Evolutionary conservation across 2,113 vertebrate genomes (phyloP).

Genomic region (Apteryx owenii): DNA sequence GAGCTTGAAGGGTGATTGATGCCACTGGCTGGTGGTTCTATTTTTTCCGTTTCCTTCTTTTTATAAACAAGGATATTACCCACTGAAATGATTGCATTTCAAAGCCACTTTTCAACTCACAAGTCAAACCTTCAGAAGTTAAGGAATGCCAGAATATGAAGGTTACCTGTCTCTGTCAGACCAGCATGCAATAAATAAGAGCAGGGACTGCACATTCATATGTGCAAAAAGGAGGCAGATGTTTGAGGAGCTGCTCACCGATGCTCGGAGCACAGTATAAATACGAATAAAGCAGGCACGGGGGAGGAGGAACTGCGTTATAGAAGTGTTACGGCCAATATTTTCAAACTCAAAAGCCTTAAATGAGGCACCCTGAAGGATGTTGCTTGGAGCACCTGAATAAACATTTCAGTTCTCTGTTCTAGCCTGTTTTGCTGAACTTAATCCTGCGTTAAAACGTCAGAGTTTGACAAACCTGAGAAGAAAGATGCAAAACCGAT

Average conservation of each 20-base stretch:
- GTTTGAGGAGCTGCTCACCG: background rate
- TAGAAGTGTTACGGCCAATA: background rate
- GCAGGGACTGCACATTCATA: background rate
- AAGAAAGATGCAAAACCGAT: background rate
- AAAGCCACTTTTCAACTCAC: background rate
- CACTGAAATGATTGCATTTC: background rate
- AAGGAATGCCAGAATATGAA: background rate
- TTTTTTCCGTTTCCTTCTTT: background rate
- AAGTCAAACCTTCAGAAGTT: background rate
- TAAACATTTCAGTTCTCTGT: background rate
- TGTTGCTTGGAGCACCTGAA: background rate
- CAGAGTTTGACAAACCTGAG: background rate
- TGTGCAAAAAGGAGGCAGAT: background rate
- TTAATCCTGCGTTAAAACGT: background rate
- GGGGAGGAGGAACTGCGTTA: background rate
- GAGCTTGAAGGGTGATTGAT: background rate
- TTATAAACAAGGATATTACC: background rate
- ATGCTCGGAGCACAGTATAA: background rate
- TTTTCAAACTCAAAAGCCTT: background rate
- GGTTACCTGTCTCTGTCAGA: background rate
- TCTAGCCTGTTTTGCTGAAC: background rate
- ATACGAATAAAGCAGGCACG: background rate
- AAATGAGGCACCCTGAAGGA: background rate
- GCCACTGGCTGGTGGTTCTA: fast-evolving
- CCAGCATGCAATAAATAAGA: background rate